These are phyloP conservation scores for Graphium colonna DNA, from an alignment of 2,888 invertebrate species.

Conservation along the genomic window DNA sequence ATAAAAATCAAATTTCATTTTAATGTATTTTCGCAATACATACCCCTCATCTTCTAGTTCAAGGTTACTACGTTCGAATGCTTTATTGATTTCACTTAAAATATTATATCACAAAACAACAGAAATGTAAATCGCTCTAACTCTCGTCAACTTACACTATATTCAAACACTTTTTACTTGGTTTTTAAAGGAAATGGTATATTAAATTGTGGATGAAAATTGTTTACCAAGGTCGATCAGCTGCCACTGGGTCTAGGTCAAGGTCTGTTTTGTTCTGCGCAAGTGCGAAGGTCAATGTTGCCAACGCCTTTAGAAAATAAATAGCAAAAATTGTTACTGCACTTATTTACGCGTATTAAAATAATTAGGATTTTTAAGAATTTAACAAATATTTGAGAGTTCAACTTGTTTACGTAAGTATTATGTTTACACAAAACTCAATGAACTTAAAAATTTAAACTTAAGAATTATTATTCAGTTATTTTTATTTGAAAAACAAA, in stretches of 20 bases:
- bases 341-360: too few relatives aligned
- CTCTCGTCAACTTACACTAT: neutral
- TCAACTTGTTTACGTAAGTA: too few relatives aligned
- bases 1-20: neutral
- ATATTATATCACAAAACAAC: too few relatives aligned
- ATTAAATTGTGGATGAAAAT: constrained; percentile 17
- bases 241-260: constrained; percentile 54
- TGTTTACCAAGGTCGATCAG: constrained; percentile 39
- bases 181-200: constrained; percentile 21
- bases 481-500: too few relatives aligned
- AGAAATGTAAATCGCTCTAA: too few relatives aligned
- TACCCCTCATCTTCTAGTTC: constrained; percentile 10
- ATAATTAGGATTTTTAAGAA: too few relatives aligned
- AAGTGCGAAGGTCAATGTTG: constrained; percentile 35
- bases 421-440: too few relatives aligned
- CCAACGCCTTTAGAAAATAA: constrained; percentile 26
- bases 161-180: neutral
- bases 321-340: constrained; percentile 18
- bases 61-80: constrained; percentile 13
- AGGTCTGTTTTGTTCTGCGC: constrained; percentile 49
- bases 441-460: too few relatives aligned
- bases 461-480: too few relatives aligned
- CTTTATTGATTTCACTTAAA: constrained; percentile 14
- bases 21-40: neutral
- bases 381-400: too few relatives aligned